Evolutionary conservation across 2,888 invertebrate species (phyloP).

Genomic region (Drosophila falleni): DNA sequence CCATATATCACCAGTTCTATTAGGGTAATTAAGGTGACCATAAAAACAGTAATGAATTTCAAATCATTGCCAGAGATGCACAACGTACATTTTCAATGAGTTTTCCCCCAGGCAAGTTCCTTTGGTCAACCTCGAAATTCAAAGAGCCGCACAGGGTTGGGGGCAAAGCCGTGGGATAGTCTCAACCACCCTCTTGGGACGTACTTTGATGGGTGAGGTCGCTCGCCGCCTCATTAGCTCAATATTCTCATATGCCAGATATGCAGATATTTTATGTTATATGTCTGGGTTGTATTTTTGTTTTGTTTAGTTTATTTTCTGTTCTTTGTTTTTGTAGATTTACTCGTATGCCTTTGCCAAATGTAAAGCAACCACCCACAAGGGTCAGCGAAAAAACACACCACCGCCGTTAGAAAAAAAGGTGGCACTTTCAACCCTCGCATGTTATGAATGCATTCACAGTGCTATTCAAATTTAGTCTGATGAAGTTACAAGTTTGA

Average conservation of each 20-base stretch:
- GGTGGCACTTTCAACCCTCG: conserved; percentile 50
- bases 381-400: conserved; percentile 53
- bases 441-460: conserved; percentile 49
- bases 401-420: conserved; percentile 43
- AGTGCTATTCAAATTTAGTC: conserved; percentile 10
- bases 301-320: conserved; percentile 11
- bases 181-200: conserved; percentile 33
- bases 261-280: conserved; percentile 44
- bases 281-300: conserved; percentile 17
- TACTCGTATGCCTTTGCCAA: background rate
- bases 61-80: background rate
- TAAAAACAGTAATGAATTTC: background rate
- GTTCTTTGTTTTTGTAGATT: conserved; percentile 2
- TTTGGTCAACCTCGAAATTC: conserved; percentile 39
- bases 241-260: conserved; percentile 50
- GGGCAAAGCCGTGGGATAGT: conserved; percentile 1
- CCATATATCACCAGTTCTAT: background rate
- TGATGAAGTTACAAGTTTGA: conserved; percentile 1
- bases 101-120: conserved; percentile 23
- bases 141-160: conserved; percentile 17
- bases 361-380: conserved; percentile 53
- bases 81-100: conserved; percentile 10
- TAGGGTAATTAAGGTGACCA: conserved; percentile 12
- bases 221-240: conserved; percentile 65
- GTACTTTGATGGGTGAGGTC: conserved; percentile 61